These are phyloP conservation scores for Sepioteuthis lessoniana DNA, from an alignment of 2,888 invertebrate species.

Conservation along the genomic window DNA sequence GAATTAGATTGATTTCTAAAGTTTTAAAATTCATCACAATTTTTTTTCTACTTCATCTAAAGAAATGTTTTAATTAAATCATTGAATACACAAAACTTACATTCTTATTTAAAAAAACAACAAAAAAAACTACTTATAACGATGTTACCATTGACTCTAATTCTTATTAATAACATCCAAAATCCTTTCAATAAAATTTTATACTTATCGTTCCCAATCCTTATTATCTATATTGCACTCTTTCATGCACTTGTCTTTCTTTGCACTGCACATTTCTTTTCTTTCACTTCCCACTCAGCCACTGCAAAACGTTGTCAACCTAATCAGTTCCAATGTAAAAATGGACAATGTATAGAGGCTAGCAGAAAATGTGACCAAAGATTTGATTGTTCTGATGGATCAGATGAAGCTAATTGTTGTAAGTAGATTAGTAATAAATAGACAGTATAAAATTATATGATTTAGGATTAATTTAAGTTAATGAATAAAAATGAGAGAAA, in stretches of 20 bases:
- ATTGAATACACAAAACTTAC: neutral
- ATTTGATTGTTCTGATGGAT: conserved; percentile 84
- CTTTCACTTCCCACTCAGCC: neutral
- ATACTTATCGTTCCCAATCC: neutral
- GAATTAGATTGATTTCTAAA: neutral
- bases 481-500: neutral
- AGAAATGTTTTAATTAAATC: neutral
- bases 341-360: conserved; percentile 84
- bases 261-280: neutral
- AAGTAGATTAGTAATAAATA: conserved; percentile 58
- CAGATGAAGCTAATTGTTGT: conserved; percentile 84
- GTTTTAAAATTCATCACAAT: too few relatives aligned
- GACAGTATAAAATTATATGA: neutral
- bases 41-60: neutral
- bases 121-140: too few relatives aligned
- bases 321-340: conserved; percentile 80
- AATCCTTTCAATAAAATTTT: too few relatives aligned
- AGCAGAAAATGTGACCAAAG: conserved; percentile 82
- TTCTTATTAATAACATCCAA: too few relatives aligned
- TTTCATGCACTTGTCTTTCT: too few relatives aligned
- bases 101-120: neutral
- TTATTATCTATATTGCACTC: too few relatives aligned
- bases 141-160: too few relatives aligned
- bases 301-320: conserved; percentile 76
- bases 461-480: too few relatives aligned